Evolutionary conservation across 1,140 invertebrate genomes (phyloP).

Genomic region (Zelostemma sp.): DNA sequence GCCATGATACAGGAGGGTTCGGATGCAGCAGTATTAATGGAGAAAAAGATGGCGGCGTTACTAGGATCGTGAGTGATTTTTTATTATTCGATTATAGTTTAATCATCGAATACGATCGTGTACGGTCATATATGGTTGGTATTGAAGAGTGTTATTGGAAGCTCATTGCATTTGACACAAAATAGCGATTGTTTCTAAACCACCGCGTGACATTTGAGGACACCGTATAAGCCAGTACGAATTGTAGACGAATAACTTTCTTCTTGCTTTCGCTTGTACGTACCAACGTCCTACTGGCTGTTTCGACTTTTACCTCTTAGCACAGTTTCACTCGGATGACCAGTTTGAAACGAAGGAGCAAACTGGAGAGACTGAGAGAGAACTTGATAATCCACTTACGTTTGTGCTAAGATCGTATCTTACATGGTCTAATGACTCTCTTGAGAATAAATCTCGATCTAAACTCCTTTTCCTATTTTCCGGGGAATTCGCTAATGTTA

Average conservation of each 20-base stretch:
- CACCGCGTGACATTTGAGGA: neutral
- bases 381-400: conserved; percentile 14
- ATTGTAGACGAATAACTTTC: conserved; percentile 52
- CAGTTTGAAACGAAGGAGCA: conserved; percentile 16
- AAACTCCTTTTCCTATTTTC: conserved; percentile 5
- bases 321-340: conserved; percentile 53
- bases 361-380: conserved; percentile 5
- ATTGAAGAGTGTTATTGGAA: too few species aligned
- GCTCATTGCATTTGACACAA: too few species aligned
- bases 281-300: conserved; percentile 52
- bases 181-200: neutral
- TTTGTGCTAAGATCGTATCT: neutral
- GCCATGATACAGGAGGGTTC: conserved; percentile 76
- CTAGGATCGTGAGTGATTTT: conserved; percentile 76
- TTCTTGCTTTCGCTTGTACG: conserved; percentile 44
- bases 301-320: conserved; percentile 58
- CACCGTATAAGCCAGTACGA: neutral
- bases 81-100: too few species aligned
- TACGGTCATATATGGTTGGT: too few species aligned
- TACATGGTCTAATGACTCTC: conserved; percentile 8
- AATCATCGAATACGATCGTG: too few species aligned
- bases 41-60: conserved; percentile 82
- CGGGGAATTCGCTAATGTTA: neutral
- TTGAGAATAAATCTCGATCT: conserved; percentile 12
- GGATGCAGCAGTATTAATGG: conserved; percentile 79